Conservation (phyloP, 2,797 vertebrate species). For the Avahi laniger region DNA sequence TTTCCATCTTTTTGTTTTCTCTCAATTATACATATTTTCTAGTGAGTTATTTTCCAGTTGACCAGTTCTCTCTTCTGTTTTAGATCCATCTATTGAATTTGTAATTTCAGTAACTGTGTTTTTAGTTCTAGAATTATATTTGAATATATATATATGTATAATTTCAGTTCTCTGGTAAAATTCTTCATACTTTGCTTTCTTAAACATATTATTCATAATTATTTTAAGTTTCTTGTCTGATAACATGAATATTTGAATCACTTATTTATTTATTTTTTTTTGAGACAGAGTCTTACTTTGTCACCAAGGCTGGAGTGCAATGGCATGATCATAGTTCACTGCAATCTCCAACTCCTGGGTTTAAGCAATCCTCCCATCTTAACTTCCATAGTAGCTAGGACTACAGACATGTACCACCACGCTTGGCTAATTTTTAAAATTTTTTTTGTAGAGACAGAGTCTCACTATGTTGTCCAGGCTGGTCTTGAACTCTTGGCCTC, state of each 20-base stretch:
- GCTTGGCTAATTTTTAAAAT: too few relatives aligned
- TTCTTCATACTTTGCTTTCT: constrained; percentile 24
- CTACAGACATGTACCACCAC: too few relatives aligned
- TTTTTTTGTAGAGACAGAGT: too few relatives aligned
- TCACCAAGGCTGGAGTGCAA: too few relatives aligned
- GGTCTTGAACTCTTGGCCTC: too few relatives aligned
- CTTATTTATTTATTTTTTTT: not conserved
- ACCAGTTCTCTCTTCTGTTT: constrained; percentile 13
- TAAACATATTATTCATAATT: constrained; percentile 22
- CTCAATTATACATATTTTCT: constrained; percentile 16
- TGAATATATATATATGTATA: not conserved
- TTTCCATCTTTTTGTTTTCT: constrained; percentile 43
- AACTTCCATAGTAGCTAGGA: too few relatives aligned
- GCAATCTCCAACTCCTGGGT: too few relatives aligned
- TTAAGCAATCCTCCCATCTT: too few relatives aligned
- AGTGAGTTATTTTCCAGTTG: not conserved
- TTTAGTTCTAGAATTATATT: constrained; percentile 20
- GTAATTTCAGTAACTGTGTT: constrained; percentile 36
- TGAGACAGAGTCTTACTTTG: too few relatives aligned
- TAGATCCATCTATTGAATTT: constrained; percentile 13
- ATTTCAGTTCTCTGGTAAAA: not conserved
- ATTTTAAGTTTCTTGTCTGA: not conserved
- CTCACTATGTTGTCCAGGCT: too few relatives aligned
- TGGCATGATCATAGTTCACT: too few relatives aligned
- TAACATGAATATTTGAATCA: not conserved